phyloP scores from a whole-genome alignment of 2,113 vertebrate species.

The Xenopus borealis region DNA sequence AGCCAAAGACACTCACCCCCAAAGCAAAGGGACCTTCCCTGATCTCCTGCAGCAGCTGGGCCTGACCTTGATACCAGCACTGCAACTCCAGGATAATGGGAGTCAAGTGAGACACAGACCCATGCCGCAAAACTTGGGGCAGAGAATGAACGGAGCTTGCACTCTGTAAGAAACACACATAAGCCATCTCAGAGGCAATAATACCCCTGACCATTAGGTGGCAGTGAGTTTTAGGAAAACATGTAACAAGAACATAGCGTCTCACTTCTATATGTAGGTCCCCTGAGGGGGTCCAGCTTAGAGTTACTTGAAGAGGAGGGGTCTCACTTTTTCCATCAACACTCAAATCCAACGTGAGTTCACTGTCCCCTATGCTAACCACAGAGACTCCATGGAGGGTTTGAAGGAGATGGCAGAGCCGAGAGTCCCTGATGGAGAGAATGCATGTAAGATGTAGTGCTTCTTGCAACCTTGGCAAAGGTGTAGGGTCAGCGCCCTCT shows the following conservation, averaged over 20 bases:
- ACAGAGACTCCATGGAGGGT: not conserved
- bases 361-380: not conserved
- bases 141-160: not conserved
- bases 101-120: not conserved
- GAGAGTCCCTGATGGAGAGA: not conserved
- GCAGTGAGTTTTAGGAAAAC: too few species aligned
- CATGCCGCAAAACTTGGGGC: not conserved
- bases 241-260: too few species aligned
- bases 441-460: not conserved
- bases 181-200: not conserved
- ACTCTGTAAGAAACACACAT: not conserved
- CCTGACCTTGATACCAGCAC: constrained; percentile 24
- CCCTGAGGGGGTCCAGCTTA: too few species aligned
- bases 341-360: constrained; percentile 10
- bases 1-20: too few species aligned
- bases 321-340: not conserved
- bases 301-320: too few species aligned
- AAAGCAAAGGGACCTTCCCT: not conserved
- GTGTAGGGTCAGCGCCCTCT: not conserved
- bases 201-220: too few species aligned
- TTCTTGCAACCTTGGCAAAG: too few species aligned
- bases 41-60: not conserved
- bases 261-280: too few species aligned
- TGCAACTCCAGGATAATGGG: constrained; percentile 15
- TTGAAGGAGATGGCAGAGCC: not conserved